Evolutionary conservation across 2,113 vertebrate genomes (phyloP), one percentile per base, ranked within the genome.

Genomic region (Ophiodon elongatus): DNA sequence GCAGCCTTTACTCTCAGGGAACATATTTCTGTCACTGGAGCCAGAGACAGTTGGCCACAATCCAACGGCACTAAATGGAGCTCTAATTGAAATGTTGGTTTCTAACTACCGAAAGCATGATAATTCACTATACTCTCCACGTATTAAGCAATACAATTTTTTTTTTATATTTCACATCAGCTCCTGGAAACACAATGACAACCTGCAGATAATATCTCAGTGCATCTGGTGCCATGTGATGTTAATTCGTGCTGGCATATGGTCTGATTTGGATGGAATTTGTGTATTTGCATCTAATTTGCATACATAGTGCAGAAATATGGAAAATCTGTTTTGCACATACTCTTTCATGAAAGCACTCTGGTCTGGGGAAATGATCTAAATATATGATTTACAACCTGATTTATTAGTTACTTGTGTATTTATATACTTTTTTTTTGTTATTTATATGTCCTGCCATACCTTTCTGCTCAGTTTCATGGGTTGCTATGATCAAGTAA

Each of bases 251-350:
- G 45, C 31, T 29, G 73, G 66, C 80, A 83, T 76, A 76, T 83
- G 80, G 66, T 71, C 13, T 27, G 73, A 39, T 83, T 72, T 57
- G 47, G 45, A 57, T 76, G 17, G 66, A 76, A 71, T 83, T 45
- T 65, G 45, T 47, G 56, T 60, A 82, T 76, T 76, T 82, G 65
- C 65, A 70, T 83, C 56, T 72, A 56, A 72, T 83, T 71, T 65
- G 57, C 60, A 59, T 65, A 25, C n/a, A 56, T 4, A 56, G 23
- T 56, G 52, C 52, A 56, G 47, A n/a, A 56, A 56, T 25, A 56
- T 56, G 52, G 52, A 56, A 56, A n/a, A 59, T 59, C 11, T 10
- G 25, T 4, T 56, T 27, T 57, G 54, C n/a, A 57, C 11, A 27
- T 25, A 25, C 11, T 29, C 27, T 59, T 59, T 59, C 25, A 59